These are phyloP conservation scores for Pomatostomus ruficeps DNA, from an alignment of 2,113 vertebrate genomes.

Conservation along the genomic window DNA sequence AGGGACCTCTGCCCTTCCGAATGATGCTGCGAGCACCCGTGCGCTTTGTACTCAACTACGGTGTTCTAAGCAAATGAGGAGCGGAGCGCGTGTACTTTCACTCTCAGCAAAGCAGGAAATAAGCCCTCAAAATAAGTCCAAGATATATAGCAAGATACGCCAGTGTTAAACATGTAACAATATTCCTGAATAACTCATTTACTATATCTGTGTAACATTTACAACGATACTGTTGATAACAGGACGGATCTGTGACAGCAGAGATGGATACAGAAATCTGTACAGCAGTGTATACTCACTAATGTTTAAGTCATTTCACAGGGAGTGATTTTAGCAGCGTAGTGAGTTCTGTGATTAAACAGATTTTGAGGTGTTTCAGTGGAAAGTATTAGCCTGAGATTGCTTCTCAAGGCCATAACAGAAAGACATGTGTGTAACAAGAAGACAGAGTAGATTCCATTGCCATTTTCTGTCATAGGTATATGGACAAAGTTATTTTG, in stretches of 20 bases:
- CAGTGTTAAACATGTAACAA: neutral
- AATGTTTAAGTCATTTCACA: neutral
- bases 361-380: neutral
- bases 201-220: rapidly evolving
- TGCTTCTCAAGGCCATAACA: neutral
- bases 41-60: neutral
- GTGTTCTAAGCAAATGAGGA: neutral
- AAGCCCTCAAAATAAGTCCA: neutral
- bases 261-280: neutral
- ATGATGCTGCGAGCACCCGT: neutral
- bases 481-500: neutral
- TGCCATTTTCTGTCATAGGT: neutral
- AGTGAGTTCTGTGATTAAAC: neutral
- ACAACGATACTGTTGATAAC: neutral
- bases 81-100: neutral
- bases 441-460: neutral
- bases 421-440: neutral
- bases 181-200: neutral
- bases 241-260: neutral
- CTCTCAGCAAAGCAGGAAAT: conserved; percentile 46
- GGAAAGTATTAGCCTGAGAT: neutral
- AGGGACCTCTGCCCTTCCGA: neutral
- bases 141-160: neutral
- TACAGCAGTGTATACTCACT: rapidly evolving
- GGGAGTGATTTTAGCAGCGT: neutral